Evolutionary conservation across 2,113 vertebrate genomes (phyloP).

Genomic region (Misgurnus mizolepis): DNA sequence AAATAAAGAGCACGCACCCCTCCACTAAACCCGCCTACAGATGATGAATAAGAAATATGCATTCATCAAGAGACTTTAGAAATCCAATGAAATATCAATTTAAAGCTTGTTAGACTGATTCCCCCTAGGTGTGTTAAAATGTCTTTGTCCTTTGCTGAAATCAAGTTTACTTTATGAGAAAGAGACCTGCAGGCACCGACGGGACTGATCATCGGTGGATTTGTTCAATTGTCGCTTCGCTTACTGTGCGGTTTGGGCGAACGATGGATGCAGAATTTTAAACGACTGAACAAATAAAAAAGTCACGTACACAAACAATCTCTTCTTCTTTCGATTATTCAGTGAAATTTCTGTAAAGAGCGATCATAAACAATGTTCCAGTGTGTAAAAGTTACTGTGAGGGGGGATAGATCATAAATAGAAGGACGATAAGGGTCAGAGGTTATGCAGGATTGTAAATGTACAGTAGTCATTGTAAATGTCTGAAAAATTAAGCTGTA

Average conservation of each 20-base stretch:
- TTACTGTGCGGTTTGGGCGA: neutral
- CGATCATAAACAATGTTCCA: neutral
- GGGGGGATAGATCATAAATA: no score
- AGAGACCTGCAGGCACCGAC: neutral
- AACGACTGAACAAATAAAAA: neutral
- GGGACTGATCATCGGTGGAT: neutral
- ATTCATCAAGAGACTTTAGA: conserved; percentile 27
- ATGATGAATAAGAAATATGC: conserved; percentile 34
- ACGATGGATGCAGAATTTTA: neutral
- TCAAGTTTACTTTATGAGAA: conserved; percentile 15
- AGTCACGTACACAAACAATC: neutral
- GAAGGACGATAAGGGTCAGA: no score
- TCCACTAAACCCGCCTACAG: conserved; percentile 4
- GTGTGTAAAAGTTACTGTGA: neutral
- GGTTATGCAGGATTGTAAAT: no score
- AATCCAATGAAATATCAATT: conserved; percentile 45
- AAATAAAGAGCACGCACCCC: conserved; percentile 21
- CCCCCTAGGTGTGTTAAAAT: conserved; percentile 10
- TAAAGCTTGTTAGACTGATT: conserved; percentile 17
- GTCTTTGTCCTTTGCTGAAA: neutral
- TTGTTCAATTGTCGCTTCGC: conserved; percentile 2
- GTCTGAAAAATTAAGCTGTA: no score
- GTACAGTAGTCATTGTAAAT: no score
- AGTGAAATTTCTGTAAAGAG: neutral
- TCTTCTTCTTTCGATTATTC: neutral